Evolutionary conservation across 92 coral and sea anemone genomes (phyloP).

Genomic region (Palythoa caribaeorum): DNA sequence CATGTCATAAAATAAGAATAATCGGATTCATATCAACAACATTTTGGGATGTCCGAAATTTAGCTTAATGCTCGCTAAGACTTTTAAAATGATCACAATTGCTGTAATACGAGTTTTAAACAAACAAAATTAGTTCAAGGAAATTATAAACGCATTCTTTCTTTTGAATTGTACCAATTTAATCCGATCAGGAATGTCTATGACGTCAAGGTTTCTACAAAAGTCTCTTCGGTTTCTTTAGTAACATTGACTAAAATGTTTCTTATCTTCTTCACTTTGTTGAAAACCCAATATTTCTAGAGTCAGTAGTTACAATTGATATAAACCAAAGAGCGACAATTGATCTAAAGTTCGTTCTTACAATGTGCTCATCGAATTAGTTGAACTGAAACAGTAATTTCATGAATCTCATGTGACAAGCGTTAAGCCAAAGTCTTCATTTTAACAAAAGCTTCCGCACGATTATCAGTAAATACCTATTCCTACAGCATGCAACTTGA

Average conservation of each 20-base stretch:
- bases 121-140: neutral
- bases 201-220: neutral
- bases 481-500: no score
- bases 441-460: neutral
- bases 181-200: neutral
- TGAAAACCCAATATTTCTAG: no score
- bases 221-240: neutral
- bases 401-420: neutral
- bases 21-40: conserved; percentile 29
- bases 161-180: neutral
- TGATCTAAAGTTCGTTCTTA: no score
- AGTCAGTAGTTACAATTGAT: no score
- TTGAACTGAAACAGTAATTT: no score
- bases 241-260: neutral
- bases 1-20: conserved; percentile 22
- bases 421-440: neutral
- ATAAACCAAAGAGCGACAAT: no score
- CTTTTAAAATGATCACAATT: conserved; percentile 16
- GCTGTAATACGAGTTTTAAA: neutral
- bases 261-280: no score
- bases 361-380: no score
- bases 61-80: conserved; percentile 1
- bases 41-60: neutral
- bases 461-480: no score
- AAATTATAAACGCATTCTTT: neutral